These are phyloP conservation scores for Ectemnius lituratus DNA, from an alignment of 2,888 invertebrate genomes.

Conservation along the genomic window DNA sequence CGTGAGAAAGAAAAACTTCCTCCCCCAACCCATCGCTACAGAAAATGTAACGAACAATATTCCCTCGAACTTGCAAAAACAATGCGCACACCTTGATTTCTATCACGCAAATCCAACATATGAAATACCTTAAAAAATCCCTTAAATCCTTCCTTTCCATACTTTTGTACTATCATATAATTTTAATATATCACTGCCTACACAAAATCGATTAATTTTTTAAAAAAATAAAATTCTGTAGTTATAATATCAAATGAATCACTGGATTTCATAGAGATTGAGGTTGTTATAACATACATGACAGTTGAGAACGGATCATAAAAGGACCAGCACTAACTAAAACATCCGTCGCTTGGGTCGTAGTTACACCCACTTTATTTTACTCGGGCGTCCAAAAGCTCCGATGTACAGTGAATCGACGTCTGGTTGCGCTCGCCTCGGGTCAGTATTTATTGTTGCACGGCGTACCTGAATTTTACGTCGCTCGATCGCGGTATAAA, in stretches of 20 bases:
- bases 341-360: slow-evolving; percentile 17
- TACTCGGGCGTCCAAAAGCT: slow-evolving; percentile 18
- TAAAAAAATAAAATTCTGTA: no score
- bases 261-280: no score
- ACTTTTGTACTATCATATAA: no score
- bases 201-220: no score
- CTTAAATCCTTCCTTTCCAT: no score
- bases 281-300: no score
- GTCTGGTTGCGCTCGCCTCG: slow-evolving; percentile 20
- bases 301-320: slow-evolving; percentile 18
- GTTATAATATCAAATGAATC: no score
- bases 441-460: slow-evolving; percentile 37
- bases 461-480: slow-evolving; percentile 37
- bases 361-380: slow-evolving; percentile 34
- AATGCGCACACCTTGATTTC: no score
- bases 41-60: slow-evolving; percentile 20
- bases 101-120: no score
- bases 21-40: neutral
- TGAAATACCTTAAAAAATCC: no score
- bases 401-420: slow-evolving; percentile 28
- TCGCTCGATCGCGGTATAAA: slow-evolving; percentile 29
- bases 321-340: slow-evolving; percentile 21
- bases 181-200: no score
- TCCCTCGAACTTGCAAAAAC: slow-evolving; percentile 10
- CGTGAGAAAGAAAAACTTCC: slow-evolving; percentile 7